phyloP scores from a whole-genome alignment of 1,140 invertebrate genomes.

The Temnothorax nylanderi region DNA sequence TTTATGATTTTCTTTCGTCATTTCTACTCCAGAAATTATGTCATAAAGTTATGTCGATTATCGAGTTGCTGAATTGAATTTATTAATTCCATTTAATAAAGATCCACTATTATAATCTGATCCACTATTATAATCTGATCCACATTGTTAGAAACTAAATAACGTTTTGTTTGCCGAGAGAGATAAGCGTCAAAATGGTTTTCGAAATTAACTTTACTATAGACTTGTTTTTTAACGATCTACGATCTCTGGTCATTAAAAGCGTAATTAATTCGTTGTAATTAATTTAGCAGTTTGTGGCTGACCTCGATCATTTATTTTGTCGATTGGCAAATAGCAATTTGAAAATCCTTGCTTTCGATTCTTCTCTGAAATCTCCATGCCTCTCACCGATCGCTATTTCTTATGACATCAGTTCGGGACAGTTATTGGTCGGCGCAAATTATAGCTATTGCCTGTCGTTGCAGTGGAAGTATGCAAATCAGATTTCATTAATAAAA shows the following conservation, averaged over 20 bases:
- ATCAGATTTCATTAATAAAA: slow-evolving; percentile 45
- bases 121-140: neutral
- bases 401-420: neutral
- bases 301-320: neutral
- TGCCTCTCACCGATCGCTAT: no score
- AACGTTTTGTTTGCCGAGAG: neutral
- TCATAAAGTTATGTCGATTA: neutral
- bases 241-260: no score
- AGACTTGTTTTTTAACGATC: neutral
- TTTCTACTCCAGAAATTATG: slow-evolving; percentile 1
- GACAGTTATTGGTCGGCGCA: slow-evolving; percentile 29
- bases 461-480: slow-evolving; percentile 7
- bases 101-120: neutral
- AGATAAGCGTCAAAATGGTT: neutral
- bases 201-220: neutral
- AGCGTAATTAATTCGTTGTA: no score
- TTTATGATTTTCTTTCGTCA: neutral
- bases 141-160: neutral
- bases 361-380: neutral
- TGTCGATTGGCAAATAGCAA: neutral
- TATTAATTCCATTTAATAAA: neutral
- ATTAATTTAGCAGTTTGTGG: neutral
- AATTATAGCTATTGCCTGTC: slow-evolving; percentile 33
- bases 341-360: neutral
- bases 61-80: neutral